Base-by-base conservation (phyloP, 2,113 vertebrate species). In the Bettongia penicillata region DNA sequence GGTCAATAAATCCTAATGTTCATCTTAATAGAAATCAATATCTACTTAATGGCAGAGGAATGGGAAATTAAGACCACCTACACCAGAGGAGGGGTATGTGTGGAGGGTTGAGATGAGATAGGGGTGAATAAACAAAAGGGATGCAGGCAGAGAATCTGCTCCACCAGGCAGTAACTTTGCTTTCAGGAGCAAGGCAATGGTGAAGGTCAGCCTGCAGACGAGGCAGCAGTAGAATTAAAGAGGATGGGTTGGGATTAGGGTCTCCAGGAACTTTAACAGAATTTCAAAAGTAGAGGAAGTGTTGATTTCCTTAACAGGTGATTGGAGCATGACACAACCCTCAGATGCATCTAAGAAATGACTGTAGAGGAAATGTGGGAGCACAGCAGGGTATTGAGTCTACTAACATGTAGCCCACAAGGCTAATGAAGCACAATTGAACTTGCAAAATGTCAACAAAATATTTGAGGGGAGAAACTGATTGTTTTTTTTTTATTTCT, bases 21-120 rank as follows among this genome's bases (percentile, higher is more conserved):
- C 90, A 84, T 89, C 52, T 91, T 92, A 91, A 96, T 3, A 96
- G 93, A 96, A 96, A 96, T 97, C 95, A 95, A 92, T 95, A 96
- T 90, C 94, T 94, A 91, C 84, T 94, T 94, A 91, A 96, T 19
- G 43, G 96, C 91, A 95, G 95, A 96, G 93, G 91, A 94, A 94
- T 0, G 9, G 68, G 52, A 94, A 93, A 92, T 92, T 84, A 90
- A 96, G 53, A 90, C 48, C 68, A 43, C 68, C 68, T 53, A n/a
- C n/a, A 26, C 6, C 47, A 49, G n/a, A 10, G 6, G 6, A 68
- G 10, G 37, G 19, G 61, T 61, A 19, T 55, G 53, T 68, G 77
- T 48, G 3, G 90, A 52, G 53, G 50, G 93, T 57, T 43, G 28
- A 51, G 37, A 43, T 43, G 91, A 92, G 49, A 61, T n/a, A 43